Conservation (phyloP, 2,797 vertebrate species). For the Megalops cyprinoides region DNA sequence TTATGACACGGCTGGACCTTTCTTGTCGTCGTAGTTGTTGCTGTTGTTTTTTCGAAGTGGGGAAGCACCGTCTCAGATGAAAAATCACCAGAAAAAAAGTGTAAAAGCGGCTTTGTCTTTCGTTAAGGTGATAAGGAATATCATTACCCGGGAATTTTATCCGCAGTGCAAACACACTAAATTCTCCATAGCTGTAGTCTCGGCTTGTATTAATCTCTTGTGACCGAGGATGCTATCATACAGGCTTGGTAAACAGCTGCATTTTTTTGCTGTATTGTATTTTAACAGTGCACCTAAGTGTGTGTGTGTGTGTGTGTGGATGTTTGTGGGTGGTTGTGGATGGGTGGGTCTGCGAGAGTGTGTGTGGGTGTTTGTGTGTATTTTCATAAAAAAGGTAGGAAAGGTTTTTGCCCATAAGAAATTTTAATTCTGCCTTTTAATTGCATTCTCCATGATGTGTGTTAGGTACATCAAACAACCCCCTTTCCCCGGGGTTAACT, state of each 20-base stretch:
- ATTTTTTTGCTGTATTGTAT: slow-evolving; percentile 5
- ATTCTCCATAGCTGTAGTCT: not conserved
- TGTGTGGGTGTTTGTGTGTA: too few relatives aligned
- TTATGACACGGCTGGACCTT: not conserved
- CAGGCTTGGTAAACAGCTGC: slow-evolving; percentile 12
- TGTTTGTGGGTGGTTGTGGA: too few relatives aligned
- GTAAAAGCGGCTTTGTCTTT: slow-evolving; percentile 1
- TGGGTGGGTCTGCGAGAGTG: too few relatives aligned
- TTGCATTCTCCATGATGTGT: too few relatives aligned
- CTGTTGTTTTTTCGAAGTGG: not conserved
- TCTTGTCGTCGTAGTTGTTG: not conserved
- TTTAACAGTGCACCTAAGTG: too few relatives aligned
- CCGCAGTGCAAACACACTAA: not conserved
- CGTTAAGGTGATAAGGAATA: not conserved
- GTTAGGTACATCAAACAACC: not conserved
- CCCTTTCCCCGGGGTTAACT: too few relatives aligned
- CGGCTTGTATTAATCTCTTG: slow-evolving; percentile 11
- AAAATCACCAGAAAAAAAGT: not conserved
- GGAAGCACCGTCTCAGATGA: not conserved
- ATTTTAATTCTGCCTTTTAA: too few relatives aligned
- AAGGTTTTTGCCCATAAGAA: too few relatives aligned
- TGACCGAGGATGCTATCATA: not conserved
- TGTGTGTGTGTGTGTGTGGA: too few relatives aligned
- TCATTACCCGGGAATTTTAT: slow-evolving; percentile 5
- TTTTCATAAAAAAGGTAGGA: too few relatives aligned